Base-by-base conservation (phyloP, 2,797 vertebrate species). In the Oreochromis mossambicus region DNA sequence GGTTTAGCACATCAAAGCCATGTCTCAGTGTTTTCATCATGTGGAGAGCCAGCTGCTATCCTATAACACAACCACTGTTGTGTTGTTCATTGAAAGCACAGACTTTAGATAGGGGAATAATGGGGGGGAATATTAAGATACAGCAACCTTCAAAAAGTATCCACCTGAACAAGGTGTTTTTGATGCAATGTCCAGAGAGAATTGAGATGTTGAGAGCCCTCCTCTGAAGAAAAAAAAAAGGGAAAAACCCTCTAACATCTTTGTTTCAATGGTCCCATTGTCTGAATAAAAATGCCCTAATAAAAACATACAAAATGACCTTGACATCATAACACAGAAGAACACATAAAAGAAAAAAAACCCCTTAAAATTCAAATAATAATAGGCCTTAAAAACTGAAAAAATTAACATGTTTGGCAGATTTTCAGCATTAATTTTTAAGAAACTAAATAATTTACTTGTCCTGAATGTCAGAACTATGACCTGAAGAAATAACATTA, bases 1-100 rank as follows among this genome's bases (percentile, higher is more conserved):
- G 77, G 84, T 87, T 89, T 50, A 61, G 43, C 54, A 89, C 90
- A 95, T 94, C 90, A 94, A 93, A 94, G 89, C 56, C 43, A n/a
- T 9, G 54, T 82, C 77, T 76, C 17, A 21, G 83, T 87, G 86
- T 91, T 91, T 92, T 92, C 83, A 92, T 91, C 90, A 87, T 86
- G 86, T 87, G 76, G 86, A 86, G 84, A 90, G 85, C 86, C 83
- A 90, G 90, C 91, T 91, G 80, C 88, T 83, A 61, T 89, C 85
- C 66, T 46, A 46, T 77, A 90, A 88, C 85, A 86, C 79, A 78
- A 63, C 73, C 86, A 80, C 86, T 83, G 79, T 55, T 83, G 79
- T 88, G 68, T 89, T 91, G 85, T 92, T 91, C 80, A 86, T 3
- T 41, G 82, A 86, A 78, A 83, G 81, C 83, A 46, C 21, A 7